Conservation (phyloP, 2,888 invertebrate genomes). For the Spicauda simplicius region DNA sequence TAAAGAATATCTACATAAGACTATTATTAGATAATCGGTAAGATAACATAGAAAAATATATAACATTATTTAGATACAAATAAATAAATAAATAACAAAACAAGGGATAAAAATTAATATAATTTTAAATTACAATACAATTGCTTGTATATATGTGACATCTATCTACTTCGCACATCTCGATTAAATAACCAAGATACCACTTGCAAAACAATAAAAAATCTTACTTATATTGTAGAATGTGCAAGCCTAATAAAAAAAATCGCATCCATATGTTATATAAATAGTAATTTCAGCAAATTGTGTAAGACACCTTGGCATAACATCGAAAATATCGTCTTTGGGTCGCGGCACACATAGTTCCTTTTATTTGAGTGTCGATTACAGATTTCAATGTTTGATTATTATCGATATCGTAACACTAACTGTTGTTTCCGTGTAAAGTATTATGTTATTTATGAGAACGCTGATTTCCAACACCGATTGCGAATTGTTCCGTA, state of each 20-base stretch:
- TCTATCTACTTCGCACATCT: too few relatives aligned
- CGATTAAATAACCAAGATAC: too few relatives aligned
- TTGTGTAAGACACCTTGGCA: background rate
- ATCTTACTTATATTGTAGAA: background rate
- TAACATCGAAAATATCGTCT: background rate
- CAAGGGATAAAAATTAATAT: too few relatives aligned
- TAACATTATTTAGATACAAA: too few relatives aligned
- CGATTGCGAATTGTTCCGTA: too few relatives aligned
- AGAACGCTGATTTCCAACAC: background rate
- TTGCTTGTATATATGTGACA: too few relatives aligned
- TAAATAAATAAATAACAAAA: too few relatives aligned
- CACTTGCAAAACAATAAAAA: background rate
- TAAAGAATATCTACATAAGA: too few relatives aligned
- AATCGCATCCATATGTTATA: background rate
- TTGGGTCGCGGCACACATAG: constrained; percentile 18
- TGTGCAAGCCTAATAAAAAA: background rate
- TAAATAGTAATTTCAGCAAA: constrained; percentile 1
- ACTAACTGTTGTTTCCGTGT: constrained; percentile 7
- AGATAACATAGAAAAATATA: too few relatives aligned
- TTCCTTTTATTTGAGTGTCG: constrained; percentile 3
- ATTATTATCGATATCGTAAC: constrained; percentile 18
- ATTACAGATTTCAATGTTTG: constrained; percentile 20
- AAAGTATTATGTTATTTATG: constrained; percentile 1
- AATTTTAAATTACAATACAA: too few relatives aligned
- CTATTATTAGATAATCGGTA: too few relatives aligned